Conservation (phyloP, 2,797 vertebrate genomes). For the Pipistrellus kuhlii region DNA sequence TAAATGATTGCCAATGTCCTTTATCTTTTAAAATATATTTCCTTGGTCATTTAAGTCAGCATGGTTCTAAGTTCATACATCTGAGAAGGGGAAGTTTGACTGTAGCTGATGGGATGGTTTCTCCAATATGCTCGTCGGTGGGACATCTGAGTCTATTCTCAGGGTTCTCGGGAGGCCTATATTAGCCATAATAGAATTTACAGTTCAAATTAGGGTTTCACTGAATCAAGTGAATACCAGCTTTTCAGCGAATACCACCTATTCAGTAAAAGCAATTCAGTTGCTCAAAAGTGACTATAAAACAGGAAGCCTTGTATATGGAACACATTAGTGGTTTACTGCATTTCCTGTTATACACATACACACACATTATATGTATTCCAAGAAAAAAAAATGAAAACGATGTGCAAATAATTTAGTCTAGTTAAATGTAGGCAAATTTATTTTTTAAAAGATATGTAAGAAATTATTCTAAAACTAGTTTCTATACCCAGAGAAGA, state of each 20-base stretch:
- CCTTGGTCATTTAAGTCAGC: background rate
- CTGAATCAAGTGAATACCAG: background rate
- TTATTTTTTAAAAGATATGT: background rate
- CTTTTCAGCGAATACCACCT: background rate
- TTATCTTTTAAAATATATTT: background rate
- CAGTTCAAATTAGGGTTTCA: background rate
- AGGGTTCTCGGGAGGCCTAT: background rate
- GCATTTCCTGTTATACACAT: background rate
- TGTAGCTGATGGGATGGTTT: background rate
- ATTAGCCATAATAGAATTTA: background rate
- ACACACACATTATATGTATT: background rate
- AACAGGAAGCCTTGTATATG: background rate
- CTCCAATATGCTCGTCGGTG: background rate
- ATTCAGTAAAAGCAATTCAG: background rate
- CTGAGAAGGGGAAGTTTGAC: background rate
- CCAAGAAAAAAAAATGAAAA: background rate
- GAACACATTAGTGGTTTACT: background rate
- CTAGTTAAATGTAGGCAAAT: too few relatives aligned
- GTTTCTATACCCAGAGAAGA: background rate
- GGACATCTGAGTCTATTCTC: background rate
- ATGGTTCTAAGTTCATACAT: background rate
- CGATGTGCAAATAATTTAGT: background rate
- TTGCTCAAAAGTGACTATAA: conserved; percentile 11
- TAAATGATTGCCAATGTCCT: background rate
- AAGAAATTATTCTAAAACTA: background rate